Percentiles rank a stretch among this genome's conserved stretches.
Evolutionary conservation across 1,140 invertebrate species (phyloP).

Genomic region (Drosophila yakuba): DNA sequence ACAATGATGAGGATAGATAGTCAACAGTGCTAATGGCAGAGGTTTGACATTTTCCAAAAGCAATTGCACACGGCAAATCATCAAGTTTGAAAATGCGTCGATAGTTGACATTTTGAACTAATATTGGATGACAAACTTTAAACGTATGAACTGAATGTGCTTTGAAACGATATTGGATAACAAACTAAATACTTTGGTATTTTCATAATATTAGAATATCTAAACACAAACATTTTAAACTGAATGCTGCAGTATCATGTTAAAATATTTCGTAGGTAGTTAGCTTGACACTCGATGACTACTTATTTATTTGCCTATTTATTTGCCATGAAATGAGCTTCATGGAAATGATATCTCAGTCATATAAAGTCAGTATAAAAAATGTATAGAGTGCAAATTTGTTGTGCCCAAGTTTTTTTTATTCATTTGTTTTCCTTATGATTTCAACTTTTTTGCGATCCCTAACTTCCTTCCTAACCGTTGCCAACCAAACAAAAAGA

Average conservation of each 20-base stretch:
- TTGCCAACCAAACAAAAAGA: constrained; percentile 3
- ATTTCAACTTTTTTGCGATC: constrained; percentile 15
- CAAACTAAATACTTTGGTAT: too few relatives aligned
- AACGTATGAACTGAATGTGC: too few relatives aligned
- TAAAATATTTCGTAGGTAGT: too few relatives aligned
- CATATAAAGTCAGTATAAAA: background rate
- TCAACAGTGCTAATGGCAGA: background rate
- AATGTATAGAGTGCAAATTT: background rate
- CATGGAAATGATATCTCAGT: background rate
- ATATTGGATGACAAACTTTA: too few relatives aligned
- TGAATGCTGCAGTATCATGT: too few relatives aligned
- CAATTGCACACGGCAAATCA: background rate
- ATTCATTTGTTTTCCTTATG: background rate
- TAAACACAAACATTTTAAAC: too few relatives aligned
- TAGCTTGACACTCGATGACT: too few relatives aligned
- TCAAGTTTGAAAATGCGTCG: background rate
- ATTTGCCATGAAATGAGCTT: background rate
- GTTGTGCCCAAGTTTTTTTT: background rate
- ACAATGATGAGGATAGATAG: constrained; percentile 21
- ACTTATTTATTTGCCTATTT: too few relatives aligned
- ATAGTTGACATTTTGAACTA: too few relatives aligned
- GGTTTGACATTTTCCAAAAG: constrained; percentile 17
- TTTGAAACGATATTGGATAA: too few relatives aligned
- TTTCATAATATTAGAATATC: too few relatives aligned
- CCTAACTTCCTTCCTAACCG: background rate